Base-by-base conservation (phyloP, 1,140 invertebrate genomes). In the Phthorimaea operculella region DNA sequence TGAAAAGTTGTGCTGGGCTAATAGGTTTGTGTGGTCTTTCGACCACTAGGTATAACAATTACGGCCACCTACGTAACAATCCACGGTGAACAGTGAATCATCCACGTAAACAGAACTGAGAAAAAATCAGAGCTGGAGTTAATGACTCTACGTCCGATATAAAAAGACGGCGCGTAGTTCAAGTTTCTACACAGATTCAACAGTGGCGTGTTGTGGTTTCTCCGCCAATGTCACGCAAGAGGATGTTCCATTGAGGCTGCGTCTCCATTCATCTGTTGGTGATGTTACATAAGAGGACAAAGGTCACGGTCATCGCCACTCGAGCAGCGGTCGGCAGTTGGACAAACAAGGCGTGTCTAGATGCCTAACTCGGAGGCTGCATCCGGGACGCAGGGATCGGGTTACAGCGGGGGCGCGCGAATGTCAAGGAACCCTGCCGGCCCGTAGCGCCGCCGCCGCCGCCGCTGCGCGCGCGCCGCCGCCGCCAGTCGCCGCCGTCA, bases 321-420 rank as follows among this genome's bases (percentile, higher is more conserved):
- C 52, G 56, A 66, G 49, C 53, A 55, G 58, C 64, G 57, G 11
- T 47, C 44, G 61, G 59, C 66, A 62, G 57, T 68, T 59, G 65
- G 65, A 60, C 59, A 66, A 71, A 70, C 71, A 70, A 72, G 74
- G 79, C 70, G 76, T 69, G 77, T 77, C 77, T 78, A 79, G 76
- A 79, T 80, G 75, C 74, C 73, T 77, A 74, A 68, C 65, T 70
- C 66, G 68, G 70, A 76, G 78, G 76, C 76, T 76, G 78, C 78
- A 83, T 83, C 80, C 80, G 78, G 80, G 78, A 77, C 65, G 68
- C 70, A 78, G 75, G 72, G 77, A 80, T 79, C 74, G 59, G 68
- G 70, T 79, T 76, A 74, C 77, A 54, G 63, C 64, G 66, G 70
- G 71, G 70, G 72, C 74, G 74, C 68, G 74, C 80, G 78, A 83